Conservation (phyloP, 2,113 vertebrate genomes). For the Hystrix brachyura region DNA sequence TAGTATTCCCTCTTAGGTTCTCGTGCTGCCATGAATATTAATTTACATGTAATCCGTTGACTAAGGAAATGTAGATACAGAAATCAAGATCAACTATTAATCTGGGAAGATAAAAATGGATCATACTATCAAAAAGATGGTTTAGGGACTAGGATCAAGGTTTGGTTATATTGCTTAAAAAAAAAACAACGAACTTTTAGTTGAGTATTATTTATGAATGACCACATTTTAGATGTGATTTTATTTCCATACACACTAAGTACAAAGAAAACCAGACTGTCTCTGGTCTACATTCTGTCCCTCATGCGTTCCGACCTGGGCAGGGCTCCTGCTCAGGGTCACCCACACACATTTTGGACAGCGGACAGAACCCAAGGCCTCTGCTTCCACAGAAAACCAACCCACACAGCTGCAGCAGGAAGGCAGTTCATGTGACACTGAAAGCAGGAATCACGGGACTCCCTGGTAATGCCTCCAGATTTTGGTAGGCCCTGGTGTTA, state of each 20-base stretch:
- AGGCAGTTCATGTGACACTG: conserved; percentile 74
- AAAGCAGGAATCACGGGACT: conserved; percentile 79
- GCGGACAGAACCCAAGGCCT: conserved; percentile 43
- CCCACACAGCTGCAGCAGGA: not conserved
- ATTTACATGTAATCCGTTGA: not conserved
- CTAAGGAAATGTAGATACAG: not conserved
- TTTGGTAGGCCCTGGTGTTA: conserved; percentile 42
- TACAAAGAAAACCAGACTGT: not conserved
- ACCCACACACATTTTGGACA: not conserved
- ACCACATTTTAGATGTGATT: conserved; percentile 33
- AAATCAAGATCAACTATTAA: conserved; percentile 31
- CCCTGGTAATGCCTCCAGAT: conserved; percentile 69
- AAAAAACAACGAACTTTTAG: conserved; percentile 16
- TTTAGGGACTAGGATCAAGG: not conserved
- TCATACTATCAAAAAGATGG: conserved; percentile 16
- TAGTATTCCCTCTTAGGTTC: conserved; percentile 4
- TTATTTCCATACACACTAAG: conserved; percentile 12
- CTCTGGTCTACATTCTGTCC: conserved; percentile 62
- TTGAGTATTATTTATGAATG: conserved; percentile 9
- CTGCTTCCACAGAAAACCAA: conserved; percentile 44
- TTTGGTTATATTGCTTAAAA: not conserved
- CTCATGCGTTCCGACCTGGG: conserved; percentile 84
- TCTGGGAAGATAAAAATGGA: not conserved
- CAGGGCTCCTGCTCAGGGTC: conserved; percentile 81
- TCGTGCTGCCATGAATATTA: not conserved